These are phyloP conservation scores for Tenodera sinensis DNA, from an alignment of 2,888 invertebrate species.

Conservation along the genomic window DNA sequence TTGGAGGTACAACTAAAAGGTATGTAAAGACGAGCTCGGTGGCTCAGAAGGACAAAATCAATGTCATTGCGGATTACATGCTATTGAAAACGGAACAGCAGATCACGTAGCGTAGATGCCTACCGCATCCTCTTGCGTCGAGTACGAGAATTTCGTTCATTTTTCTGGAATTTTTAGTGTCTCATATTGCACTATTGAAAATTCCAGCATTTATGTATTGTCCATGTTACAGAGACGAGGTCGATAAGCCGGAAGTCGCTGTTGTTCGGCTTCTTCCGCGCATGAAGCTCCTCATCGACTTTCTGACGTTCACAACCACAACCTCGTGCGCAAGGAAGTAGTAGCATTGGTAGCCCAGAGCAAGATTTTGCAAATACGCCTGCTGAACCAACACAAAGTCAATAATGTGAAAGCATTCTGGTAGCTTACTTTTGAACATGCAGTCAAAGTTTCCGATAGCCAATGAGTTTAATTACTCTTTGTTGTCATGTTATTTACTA, in stretches of 20 bases:
- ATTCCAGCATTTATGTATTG: not conserved
- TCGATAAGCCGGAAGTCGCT: not conserved
- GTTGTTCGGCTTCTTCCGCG: not conserved
- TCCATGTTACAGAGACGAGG: not conserved
- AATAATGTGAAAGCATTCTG: not conserved
- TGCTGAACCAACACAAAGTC: not conserved
- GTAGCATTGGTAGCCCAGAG: not conserved
- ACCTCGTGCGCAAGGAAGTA: not conserved
- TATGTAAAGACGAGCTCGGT: not conserved
- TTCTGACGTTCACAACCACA: not conserved
- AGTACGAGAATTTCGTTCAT: not conserved
- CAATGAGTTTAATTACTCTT: no score
- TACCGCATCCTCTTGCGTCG: not conserved
- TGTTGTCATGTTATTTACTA: no score
- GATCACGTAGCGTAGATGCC: not conserved
- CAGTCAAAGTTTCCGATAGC: no score
- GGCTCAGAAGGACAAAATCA: not conserved
- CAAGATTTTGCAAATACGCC: not conserved
- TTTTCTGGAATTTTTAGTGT: not conserved
- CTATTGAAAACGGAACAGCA: not conserved
- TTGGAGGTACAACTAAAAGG: not conserved
- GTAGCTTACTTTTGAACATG: no score
- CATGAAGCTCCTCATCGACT: not conserved
- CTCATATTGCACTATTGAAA: not conserved
- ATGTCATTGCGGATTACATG: not conserved